Base-by-base conservation (phyloP, 53 echinoderm and acorn worm species). In the Patiria pectinifera region DNA sequence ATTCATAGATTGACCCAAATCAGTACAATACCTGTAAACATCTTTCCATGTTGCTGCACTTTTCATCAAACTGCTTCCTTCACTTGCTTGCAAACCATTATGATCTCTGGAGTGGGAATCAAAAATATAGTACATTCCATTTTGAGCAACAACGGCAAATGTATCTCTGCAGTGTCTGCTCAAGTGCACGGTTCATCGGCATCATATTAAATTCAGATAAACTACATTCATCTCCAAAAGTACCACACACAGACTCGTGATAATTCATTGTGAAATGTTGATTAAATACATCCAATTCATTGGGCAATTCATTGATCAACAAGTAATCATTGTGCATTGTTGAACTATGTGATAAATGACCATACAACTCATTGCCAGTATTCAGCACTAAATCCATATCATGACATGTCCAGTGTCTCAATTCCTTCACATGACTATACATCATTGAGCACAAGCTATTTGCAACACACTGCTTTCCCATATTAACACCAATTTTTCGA, bases 221-320 rank as follows among this genome's bases (percentile, higher is more conserved):
- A 63, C 25, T 25, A 13, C 69, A 35, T n/a, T 46, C 85, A 43
- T 69, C 69, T 69, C 59, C n/a, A 63, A 85, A 85, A 1, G 16
- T 44, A 25, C 85, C 69, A 85, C 69, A 26, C 12, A 85, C 85
- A 61, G 62, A 45, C 15, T 85, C 85, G 35, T 85, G 63, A 69
- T 45, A 66, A 6, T 61, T 25, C 69, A 85, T 85, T 16, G 44
- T 85, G 16, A 85, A 85, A 63, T 62, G 60, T 6, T 85, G 62
- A 25, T 44, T 85, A 7, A 85, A 63, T 35, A 85, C 62, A 63
- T 61, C 26, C 25, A 85, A 69, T 12, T 69, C 13, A 25, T 69
- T 85, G 13, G 85, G 85, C 85, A 85, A 14, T 69, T 85, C 85
- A 85, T 69, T 85, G 26, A 85, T 45, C 43, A 85, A 85, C 69